Evolutionary conservation across 1,140 invertebrate genomes (phyloP), one percentile per base, ranked within the genome.

Genomic region (Halyomorpha halys): DNA sequence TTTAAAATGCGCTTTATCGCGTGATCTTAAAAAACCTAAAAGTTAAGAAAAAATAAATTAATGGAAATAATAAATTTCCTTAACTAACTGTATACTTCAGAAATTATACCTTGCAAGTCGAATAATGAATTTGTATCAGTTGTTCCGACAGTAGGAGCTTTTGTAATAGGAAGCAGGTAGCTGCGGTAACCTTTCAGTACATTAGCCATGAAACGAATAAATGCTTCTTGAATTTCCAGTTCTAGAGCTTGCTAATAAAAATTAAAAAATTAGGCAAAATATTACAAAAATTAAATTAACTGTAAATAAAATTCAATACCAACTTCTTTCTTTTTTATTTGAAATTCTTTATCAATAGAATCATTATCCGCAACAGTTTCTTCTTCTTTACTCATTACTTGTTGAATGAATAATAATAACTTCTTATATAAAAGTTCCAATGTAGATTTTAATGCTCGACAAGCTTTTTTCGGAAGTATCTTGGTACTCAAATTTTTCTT

Each of bases 41-140:
- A 72, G 4, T 39, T 8, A 39, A 39, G 6, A 3, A 66, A 44
- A 60, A 34, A n/a, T 1, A 16, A 6, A 34, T 9, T 60, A 39
- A 14, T 30, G 9, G 13, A 13, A 6, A 39, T 2, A 39, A 39
- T 13, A 39, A 39, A 8, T 39, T n/a, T 39, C 34, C 11, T 39
- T 9, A 54, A 54, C 16, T 3, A 53, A 16, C 51, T 25, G 9
- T 18, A 63, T 49, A 30, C 23, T 25, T 25, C 1, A 63, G 8
- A 63, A 53, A 15, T 51, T 11, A 13, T 89, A 70, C 90, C 90
- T 72, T 89, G 84, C 71, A 98, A 82, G 77, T 99, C 93, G 76
- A 99, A 99, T 30, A 99, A 77, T 44, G 93, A 93, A 68, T 86
- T 87, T 0, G 94, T 89, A 80, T 98, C 96, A 0, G 94, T 98